Base-by-base conservation (phyloP, 2,113 vertebrate genomes). In the Sander vitreus region DNA sequence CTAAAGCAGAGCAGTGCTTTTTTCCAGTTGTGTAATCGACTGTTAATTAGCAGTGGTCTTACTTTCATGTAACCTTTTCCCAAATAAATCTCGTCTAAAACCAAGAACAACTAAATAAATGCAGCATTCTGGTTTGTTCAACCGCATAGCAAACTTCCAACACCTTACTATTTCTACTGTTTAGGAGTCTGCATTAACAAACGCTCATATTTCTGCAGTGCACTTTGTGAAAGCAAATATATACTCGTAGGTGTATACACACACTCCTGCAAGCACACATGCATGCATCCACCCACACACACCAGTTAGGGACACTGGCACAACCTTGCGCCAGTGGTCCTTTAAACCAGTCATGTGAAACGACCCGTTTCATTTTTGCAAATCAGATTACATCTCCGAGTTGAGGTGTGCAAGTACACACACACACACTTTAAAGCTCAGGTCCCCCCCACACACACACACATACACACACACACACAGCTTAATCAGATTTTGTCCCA, bases 271-370 rank as follows among this genome's bases (percentile, higher is more conserved):
- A 66, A 8, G 23, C 43, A 67, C 25, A 64, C 53, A 73, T 19
- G 57, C 48, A 69, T 30, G 21, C 51, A 78, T 39, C 39, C 71
- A 65, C 50, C 57, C 64, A 77, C 78, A 81, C 65, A 81, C 10
- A 55, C 55, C 45, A 85, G 78, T 76, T 62, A 63, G 81, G 84
- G 89, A 93, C 88, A 89, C 91, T 93, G 94, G 94, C 93, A 95
- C 93, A 88, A 88, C 82, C 92, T 91, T 93, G 90, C 83, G 85
- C 92, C 93, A 91, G 90, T 84, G 85, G 90, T 89, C 84, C 76
- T 88, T 93, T 93, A 95, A 95, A 94, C 89, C 94, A 91, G 94
- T 95, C 95, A 95, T 95, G 94, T 94, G 95, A 96, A 93, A 91
- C 79, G 80, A 94, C 92, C 92, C 89, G 65, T 90, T 90, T 95